These are phyloP conservation scores for Sylvilagus floridanus DNA, from an alignment of 2,797 vertebrate genomes.

Conservation along the genomic window DNA sequence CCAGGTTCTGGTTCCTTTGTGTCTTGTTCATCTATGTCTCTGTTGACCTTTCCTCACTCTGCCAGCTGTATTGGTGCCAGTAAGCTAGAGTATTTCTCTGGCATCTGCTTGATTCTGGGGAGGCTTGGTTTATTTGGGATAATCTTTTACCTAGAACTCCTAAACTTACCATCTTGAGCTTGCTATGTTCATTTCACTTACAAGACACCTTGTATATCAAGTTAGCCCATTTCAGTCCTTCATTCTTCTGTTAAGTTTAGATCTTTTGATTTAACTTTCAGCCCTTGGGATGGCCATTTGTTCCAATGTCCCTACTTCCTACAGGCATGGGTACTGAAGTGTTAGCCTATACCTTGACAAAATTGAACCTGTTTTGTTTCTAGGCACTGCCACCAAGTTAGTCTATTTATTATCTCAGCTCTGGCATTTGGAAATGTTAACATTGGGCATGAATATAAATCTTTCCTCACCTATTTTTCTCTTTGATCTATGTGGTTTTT, in stretches of 20 bases:
- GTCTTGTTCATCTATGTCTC: background rate
- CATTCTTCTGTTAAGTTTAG: background rate
- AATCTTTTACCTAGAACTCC: background rate
- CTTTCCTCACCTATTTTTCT: slow-evolving; percentile 45
- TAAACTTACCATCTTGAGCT: background rate
- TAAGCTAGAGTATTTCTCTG: background rate
- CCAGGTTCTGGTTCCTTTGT: background rate
- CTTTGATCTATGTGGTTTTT: slow-evolving; percentile 27
- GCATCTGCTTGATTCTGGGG: background rate
- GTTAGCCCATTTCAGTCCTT: slow-evolving; percentile 2
- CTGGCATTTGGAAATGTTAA: slow-evolving; percentile 43
- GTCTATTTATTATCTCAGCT: background rate
- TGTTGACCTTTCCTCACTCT: background rate
- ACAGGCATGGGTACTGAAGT: background rate
- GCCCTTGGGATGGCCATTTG: background rate
- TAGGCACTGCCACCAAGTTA: background rate
- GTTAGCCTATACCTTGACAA: background rate
- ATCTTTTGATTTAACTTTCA: background rate
- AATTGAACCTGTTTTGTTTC: background rate
- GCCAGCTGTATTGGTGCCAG: background rate
- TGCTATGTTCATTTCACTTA: background rate
- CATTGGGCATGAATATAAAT: slow-evolving; percentile 40
- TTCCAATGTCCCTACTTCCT: background rate
- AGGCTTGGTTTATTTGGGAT: background rate
- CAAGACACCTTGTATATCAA: slow-evolving; percentile 14